Conservation (phyloP, 2,888 invertebrate genomes). For the Eilema sororculum region DNA sequence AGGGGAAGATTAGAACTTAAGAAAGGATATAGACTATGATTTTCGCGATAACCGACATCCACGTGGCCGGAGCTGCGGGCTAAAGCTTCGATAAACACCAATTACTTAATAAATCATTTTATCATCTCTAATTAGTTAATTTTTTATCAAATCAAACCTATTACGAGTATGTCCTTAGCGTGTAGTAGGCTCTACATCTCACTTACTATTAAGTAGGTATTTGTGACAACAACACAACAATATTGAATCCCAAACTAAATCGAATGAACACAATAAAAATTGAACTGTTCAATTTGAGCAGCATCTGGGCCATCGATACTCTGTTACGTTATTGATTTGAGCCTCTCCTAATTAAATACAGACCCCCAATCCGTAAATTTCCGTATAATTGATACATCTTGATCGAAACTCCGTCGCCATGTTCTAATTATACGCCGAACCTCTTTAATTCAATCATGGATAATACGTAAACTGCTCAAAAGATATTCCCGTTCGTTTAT, state of each 20-base stretch:
- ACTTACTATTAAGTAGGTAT: too few species aligned
- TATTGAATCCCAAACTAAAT: slow-evolving; percentile 6
- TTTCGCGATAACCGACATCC: too few species aligned
- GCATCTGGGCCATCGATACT: slow-evolving; percentile 19
- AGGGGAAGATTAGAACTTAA: too few species aligned
- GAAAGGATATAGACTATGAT: too few species aligned
- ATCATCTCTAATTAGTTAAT: too few species aligned
- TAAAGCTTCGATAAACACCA: too few species aligned
- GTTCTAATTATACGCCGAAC: slow-evolving; percentile 7
- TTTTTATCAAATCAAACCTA: too few species aligned
- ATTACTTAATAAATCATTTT: too few species aligned
- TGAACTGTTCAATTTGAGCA: slow-evolving; percentile 7
- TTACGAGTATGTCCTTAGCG: too few species aligned
- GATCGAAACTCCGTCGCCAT: slow-evolving; percentile 19
- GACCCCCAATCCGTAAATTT: slow-evolving; percentile 27
- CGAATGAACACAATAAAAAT: slow-evolving; percentile 16
- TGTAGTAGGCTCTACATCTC: too few species aligned
- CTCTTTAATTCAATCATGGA: slow-evolving; percentile 1
- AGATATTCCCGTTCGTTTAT: background rate
- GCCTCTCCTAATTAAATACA: slow-evolving; percentile 40
- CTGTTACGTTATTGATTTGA: slow-evolving; percentile 32
- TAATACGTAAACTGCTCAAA: background rate
- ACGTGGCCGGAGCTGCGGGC: too few species aligned
- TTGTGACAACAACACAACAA: slow-evolving; percentile 9
- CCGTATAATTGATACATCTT: slow-evolving; percentile 24